These are phyloP conservation scores for Baryphthengus martii DNA, from an alignment of 2,113 vertebrate species.

Conservation along the genomic window DNA sequence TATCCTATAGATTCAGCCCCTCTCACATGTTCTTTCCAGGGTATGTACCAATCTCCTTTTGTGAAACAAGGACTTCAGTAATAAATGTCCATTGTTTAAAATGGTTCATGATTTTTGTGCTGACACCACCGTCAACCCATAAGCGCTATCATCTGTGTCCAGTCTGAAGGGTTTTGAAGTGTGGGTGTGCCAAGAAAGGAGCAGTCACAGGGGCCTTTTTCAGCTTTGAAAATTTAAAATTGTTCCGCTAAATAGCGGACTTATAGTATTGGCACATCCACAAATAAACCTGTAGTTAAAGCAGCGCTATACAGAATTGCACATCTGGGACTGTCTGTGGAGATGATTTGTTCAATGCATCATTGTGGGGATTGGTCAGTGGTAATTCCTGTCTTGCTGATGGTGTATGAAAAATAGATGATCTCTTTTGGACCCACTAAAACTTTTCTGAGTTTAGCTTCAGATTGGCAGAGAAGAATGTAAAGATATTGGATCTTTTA, in stretches of 20 bases:
- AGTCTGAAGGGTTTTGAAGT: neutral
- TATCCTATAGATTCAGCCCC: neutral
- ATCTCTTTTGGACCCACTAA: neutral
- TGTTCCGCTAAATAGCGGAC: neutral
- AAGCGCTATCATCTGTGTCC: neutral
- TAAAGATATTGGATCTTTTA: neutral
- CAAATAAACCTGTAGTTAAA: neutral
- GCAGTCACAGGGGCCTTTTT: neutral
- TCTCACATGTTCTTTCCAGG: neutral
- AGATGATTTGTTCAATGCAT: neutral
- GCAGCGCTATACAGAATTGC: neutral
- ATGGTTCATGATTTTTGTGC: neutral
- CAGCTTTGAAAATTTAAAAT: neutral
- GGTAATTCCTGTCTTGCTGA: neutral
- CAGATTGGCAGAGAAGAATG: neutral
- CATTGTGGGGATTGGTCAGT: neutral
- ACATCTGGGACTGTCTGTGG: rapidly evolving
- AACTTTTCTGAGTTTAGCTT: neutral
- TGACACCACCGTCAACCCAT: rapidly evolving
- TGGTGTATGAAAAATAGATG: neutral
- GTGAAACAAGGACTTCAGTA: neutral
- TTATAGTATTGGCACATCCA: neutral
- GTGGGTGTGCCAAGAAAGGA: neutral
- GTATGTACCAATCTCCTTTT: neutral
- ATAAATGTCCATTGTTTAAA: neutral